A percentile compares a stretch with the other conserved stretches of the same genome.
Conservation (phyloP, 2,797 vertebrate species). For the Tauraco hartlaubi region DNA sequence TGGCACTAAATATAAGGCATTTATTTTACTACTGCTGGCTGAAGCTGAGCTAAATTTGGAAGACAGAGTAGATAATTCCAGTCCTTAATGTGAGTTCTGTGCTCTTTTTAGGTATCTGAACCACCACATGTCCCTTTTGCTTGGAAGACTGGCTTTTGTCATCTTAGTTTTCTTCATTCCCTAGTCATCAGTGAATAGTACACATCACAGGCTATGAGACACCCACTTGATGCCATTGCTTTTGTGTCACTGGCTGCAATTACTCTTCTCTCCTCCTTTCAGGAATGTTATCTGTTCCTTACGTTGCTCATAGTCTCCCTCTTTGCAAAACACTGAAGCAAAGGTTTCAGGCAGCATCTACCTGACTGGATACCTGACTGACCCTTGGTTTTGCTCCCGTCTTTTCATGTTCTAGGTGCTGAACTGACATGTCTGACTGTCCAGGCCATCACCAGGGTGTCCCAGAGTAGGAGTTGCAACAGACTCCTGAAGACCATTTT, state of each 20-base stretch:
- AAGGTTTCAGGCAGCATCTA: background rate
- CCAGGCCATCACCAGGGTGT: background rate
- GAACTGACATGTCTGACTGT: background rate
- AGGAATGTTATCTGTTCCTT: background rate
- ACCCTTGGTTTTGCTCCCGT: background rate
- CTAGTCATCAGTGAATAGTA: background rate
- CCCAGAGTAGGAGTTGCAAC: background rate
- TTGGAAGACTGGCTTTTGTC: background rate
- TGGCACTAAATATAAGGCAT: background rate
- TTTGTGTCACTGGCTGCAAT: background rate
- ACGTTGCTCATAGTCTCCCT: background rate
- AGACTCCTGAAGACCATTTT: background rate
- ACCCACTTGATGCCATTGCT: background rate
- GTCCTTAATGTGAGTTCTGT: background rate
- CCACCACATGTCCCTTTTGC: background rate
- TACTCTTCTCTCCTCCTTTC: background rate
- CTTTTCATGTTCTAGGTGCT: background rate
- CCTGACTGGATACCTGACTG: background rate
- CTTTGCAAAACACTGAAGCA: background rate
- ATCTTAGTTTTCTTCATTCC: background rate
- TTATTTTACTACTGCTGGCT: background rate
- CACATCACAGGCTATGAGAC: background rate
- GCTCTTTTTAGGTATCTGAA: background rate
- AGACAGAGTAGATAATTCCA: background rate
- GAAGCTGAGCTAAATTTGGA: background rate